A percentile compares a stretch with the other conserved stretches of the same genome.
Conservation (phyloP, 2,797 vertebrate species). For the Meda fulgida region DNA sequence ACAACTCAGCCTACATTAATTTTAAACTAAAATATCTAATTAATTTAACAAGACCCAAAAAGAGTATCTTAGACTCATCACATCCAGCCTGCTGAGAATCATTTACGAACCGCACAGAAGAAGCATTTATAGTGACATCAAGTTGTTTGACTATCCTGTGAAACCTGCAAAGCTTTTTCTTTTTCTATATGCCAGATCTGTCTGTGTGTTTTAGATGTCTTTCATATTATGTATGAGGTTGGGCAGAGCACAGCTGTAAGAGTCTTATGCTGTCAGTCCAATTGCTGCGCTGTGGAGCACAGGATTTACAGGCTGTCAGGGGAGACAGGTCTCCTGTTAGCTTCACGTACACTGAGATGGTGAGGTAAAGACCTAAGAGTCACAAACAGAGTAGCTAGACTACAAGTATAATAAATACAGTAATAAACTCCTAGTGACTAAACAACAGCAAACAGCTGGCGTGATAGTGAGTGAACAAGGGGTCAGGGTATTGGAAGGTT, state of each 20-base stretch:
- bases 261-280: not conserved
- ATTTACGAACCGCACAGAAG: not conserved
- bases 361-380: not conserved
- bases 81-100: not conserved
- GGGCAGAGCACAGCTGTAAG: not conserved
- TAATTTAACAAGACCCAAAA: constrained; percentile 18
- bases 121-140: not conserved
- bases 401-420: not conserved
- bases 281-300: not conserved
- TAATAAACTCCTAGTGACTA: not conserved
- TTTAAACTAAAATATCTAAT: constrained; percentile 14
- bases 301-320: constrained; percentile 10
- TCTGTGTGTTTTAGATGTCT: constrained; percentile 17
- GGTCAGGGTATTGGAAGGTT: not conserved
- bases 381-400: not conserved
- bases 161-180: not conserved
- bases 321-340: not conserved
- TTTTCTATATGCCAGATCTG: not conserved
- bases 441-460: not conserved
- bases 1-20: constrained; percentile 3
- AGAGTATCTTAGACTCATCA: not conserved
- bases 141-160: not conserved
- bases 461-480: not conserved
- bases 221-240: not conserved
- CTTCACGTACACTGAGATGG: not conserved